Base-by-base conservation (phyloP, 2,888 invertebrate species). In the Drosophila meridiana region DNA sequence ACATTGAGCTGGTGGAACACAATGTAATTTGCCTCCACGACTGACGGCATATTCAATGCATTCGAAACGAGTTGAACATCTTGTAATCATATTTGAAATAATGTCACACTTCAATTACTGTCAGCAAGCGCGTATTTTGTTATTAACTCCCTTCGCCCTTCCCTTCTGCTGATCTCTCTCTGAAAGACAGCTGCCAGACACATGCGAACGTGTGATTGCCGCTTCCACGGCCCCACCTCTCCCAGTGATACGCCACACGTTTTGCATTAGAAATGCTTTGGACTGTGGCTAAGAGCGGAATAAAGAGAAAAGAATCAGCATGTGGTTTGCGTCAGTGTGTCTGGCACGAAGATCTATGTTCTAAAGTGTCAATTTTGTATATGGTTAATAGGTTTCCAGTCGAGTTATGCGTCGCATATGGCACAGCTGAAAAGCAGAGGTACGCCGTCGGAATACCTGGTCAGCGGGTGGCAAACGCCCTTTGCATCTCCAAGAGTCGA, bases 81-180 rank as follows among this genome's bases (percentile, higher is more conserved):
- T 66, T 56, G 66, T 83, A 87, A 83, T 89, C 84, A 74, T 69
- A 87, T 84, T 84, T 84, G 78, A 70, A 78, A 71, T 68, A 74
- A 64, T 85, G 85, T 90, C 89, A 86, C 88, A 83, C 87, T 83
- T 83, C 84, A 79, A 82, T 84, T 84, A 84, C 76, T 84, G 84
- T 84, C 90, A 76, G 63, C 80, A 61, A 52, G 45, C 55, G 72
- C 48, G 69, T 52, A 72, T 89, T 82, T 78, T 67, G 75, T 80
- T 90, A 74, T 78, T 88, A 76, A 85, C 86, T 83, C 86, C 63
- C 66, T 76, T 78, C 57, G 70, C 62, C 59, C 38, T 43, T 34
- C 50, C 42, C 45, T 36, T 13, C 26, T 26, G 6, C 11, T 45
- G 11, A 20, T 20, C 1, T 45, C 45, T 32, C 47, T 34, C 56